A percentile compares a stretch with the other conserved stretches of the same genome.
Conservation (phyloP, 2,888 invertebrate species). For the Phaonia tiefii region DNA sequence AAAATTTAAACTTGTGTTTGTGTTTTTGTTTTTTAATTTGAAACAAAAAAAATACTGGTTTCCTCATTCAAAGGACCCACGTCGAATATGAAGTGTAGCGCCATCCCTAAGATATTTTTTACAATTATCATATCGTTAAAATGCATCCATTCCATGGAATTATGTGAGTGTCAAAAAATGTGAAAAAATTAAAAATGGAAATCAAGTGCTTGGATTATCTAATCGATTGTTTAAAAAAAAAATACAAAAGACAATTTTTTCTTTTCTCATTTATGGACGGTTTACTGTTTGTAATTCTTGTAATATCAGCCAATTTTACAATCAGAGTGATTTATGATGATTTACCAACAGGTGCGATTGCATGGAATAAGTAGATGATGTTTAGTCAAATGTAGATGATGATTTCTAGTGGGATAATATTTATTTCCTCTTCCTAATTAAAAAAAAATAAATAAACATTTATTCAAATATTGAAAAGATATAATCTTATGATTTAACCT, state of each 20-base stretch:
- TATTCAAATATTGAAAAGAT: no score
- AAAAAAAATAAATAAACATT: no score
- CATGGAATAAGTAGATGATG: constrained; percentile 49
- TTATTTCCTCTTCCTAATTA: no score
- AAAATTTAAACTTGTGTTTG: no score
- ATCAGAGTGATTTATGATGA: constrained; percentile 62
- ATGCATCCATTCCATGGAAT: constrained; percentile 56
- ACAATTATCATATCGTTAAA: neutral
- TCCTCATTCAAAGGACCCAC: constrained; percentile 1
- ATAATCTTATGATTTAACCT: no score
- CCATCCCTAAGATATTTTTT: constrained; percentile 33
- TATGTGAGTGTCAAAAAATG: constrained; percentile 57
- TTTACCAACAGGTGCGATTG: constrained; percentile 64
- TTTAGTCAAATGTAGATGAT: no score
- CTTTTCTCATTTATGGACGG: constrained; percentile 35
- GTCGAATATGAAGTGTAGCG: constrained; percentile 20
- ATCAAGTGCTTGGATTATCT: neutral
- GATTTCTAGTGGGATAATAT: no score
- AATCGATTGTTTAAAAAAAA: neutral
- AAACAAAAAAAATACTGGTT: constrained; percentile 7
- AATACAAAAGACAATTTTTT: neutral
- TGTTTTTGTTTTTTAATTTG: no score
- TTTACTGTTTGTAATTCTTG: constrained; percentile 40
- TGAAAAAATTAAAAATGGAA: constrained; percentile 4
- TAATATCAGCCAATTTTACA: constrained; percentile 56